Conservation (phyloP, 1,140 invertebrate genomes). For the Pantala flavescens region DNA sequence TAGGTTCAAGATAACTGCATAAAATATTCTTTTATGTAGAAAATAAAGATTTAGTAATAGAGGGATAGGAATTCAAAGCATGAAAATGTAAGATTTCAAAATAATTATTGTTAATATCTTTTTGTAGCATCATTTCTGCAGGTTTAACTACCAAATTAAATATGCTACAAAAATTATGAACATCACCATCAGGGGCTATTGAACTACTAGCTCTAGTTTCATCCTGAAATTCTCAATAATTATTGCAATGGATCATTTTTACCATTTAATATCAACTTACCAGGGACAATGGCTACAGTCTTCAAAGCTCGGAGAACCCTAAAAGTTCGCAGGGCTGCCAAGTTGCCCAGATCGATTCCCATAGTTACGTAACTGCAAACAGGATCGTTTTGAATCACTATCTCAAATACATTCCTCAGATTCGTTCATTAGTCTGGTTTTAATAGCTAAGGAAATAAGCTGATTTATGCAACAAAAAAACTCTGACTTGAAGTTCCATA, state of each 20-base stretch:
- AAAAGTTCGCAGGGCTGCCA: slow-evolving; percentile 96
- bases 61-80: no score
- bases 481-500: slow-evolving; percentile 9
- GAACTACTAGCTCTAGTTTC: no score
- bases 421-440: background rate
- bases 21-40: no score
- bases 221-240: no score
- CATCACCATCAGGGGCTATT: no score
- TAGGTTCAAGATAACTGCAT: no score
- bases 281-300: slow-evolving; percentile 98
- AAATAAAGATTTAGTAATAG: no score
- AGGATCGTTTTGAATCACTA: slow-evolving; percentile 19
- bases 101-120: no score
- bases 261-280: slow-evolving; percentile 45
- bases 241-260: background rate
- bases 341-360: slow-evolving; percentile 95
- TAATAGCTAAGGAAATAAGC: background rate
- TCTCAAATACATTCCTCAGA: slow-evolving; percentile 9
- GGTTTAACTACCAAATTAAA: no score
- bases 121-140: no score
- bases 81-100: no score
- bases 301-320: slow-evolving; percentile 96
- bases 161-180: no score
- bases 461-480: background rate
- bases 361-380: slow-evolving; percentile 94